phyloP scores from a whole-genome alignment of 2,113 vertebrate species.

The Vimba vimba region DNA sequence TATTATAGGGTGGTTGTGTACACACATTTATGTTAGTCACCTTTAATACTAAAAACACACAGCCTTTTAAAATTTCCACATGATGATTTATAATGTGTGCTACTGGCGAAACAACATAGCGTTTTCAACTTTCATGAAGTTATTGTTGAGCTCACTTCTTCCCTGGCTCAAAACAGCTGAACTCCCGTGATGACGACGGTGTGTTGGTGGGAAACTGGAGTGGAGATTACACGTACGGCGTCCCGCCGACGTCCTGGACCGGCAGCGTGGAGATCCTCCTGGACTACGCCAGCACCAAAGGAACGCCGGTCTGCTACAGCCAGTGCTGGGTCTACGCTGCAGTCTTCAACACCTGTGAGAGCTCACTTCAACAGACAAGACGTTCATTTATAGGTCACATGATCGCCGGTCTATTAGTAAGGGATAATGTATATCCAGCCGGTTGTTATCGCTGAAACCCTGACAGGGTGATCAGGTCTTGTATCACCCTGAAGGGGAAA shows the following conservation, averaged over 20 bases:
- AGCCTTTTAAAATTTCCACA: too few species aligned
- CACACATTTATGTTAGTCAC: too few species aligned
- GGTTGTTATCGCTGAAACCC: too few species aligned
- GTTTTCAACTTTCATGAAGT: neutral
- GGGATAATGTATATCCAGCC: too few species aligned
- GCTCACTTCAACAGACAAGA: neutral
- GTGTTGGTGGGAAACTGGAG: conserved; percentile 91
- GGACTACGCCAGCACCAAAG: conserved; percentile 76
- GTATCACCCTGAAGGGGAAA: too few species aligned
- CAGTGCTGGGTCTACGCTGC: conserved; percentile 98
- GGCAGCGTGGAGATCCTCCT: conserved; percentile 93
- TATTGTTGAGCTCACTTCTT: neutral
- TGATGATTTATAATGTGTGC: neutral
- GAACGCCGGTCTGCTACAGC: conserved; percentile 83
- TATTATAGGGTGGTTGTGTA: too few species aligned
- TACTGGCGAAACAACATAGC: neutral
- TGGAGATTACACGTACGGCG: conserved; percentile 84
- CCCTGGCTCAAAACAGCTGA: conserved; percentile 77
- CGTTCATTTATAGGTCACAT: neutral
- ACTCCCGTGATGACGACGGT: conserved; percentile 88
- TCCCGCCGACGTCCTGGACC: conserved; percentile 93
- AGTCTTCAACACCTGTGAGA: conserved; percentile 95
- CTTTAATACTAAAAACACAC: too few species aligned
- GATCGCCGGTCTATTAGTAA: neutral
- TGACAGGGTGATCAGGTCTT: too few species aligned